These are phyloP conservation scores for Spodoptera exigua DNA, from an alignment of 2,888 invertebrate genomes.

Conservation along the genomic window DNA sequence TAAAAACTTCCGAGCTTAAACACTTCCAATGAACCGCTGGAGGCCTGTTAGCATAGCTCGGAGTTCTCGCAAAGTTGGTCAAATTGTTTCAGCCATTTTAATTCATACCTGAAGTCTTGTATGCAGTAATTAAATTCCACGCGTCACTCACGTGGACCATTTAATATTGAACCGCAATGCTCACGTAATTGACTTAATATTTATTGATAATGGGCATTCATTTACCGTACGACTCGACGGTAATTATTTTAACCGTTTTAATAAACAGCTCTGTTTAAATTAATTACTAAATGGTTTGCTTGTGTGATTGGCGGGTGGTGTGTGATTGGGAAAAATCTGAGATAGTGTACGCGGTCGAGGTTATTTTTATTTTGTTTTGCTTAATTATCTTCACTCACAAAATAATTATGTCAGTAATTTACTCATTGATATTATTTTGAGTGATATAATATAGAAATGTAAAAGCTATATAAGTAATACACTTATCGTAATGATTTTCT, in stretches of 20 bases:
- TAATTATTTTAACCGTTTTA: conserved; percentile 20
- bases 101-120: conserved; percentile 26
- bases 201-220: conserved; percentile 8
- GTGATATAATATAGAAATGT: no score
- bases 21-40: conserved; percentile 4
- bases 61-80: conserved; percentile 8
- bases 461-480: no score
- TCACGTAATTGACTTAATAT: conserved; percentile 18
- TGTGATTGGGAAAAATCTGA: no score
- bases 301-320: no score
- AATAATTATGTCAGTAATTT: no score
- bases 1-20: conserved; percentile 8
- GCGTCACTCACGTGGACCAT: conserved; percentile 27
- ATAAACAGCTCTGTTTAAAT: conserved; percentile 7
- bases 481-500: no score
- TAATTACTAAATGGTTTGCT: background rate
- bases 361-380: background rate
- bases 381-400: background rate
- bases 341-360: background rate
- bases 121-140: conserved; percentile 46
- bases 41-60: conserved; percentile 7
- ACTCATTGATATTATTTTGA: no score
- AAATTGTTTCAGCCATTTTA: conserved; percentile 39
- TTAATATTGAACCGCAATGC: conserved; percentile 35
- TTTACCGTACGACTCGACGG: conserved; percentile 29